These are phyloP conservation scores for Heliconius hewitsoni DNA, from an alignment of 1,140 invertebrate genomes.

Conservation along the genomic window DNA sequence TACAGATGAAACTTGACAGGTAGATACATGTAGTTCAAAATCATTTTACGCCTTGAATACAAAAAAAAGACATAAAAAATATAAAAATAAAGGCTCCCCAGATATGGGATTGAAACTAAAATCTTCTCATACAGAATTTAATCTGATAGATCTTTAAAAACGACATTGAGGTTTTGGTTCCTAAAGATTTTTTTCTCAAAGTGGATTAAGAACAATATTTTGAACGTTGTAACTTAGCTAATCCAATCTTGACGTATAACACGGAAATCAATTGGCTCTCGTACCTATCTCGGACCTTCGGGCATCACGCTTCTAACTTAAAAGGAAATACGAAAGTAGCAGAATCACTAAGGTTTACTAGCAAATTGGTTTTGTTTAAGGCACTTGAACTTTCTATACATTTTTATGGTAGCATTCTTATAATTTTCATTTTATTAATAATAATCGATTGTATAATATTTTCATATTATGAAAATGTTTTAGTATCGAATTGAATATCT, in stretches of 20 bases:
- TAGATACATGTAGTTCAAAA: no score
- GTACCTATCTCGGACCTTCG: conserved; percentile 14
- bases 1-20: no score
- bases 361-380: background rate
- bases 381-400: background rate
- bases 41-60: no score
- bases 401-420: background rate
- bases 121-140: no score
- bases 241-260: conserved; percentile 3
- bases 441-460: background rate
- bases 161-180: no score
- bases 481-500: no score
- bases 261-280: conserved; percentile 23
- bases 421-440: background rate
- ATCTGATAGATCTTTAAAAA: no score
- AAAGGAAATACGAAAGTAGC: conserved; percentile 15
- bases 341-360: background rate
- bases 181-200: no score
- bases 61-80: no score
- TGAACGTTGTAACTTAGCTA: background rate
- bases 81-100: no score
- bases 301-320: conserved; percentile 19
- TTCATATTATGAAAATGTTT: background rate
- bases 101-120: no score
- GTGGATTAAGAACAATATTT: background rate